Evolutionary conservation across 2,797 vertebrate species (phyloP).

Genomic region (Oryzias sinensis): DNA sequence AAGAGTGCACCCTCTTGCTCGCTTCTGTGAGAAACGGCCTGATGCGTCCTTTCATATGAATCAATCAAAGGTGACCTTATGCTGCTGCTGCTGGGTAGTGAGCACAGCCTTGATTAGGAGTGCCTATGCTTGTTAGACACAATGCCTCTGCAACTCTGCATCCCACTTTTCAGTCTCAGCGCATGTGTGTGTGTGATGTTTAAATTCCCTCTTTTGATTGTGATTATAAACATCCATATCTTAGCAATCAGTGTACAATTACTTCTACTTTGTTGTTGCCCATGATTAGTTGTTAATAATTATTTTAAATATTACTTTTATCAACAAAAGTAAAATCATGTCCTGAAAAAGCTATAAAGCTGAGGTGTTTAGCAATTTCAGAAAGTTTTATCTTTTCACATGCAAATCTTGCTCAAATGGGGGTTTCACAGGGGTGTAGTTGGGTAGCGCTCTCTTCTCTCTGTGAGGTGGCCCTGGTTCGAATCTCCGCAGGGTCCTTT

Average conservation of each 20-base stretch:
- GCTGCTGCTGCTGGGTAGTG: conserved; percentile 41
- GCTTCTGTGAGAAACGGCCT: conserved; percentile 7
- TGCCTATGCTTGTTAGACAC: conserved; percentile 49
- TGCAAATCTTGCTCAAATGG: too few relatives aligned
- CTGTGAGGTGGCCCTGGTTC: too few relatives aligned
- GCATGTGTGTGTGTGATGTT: neutral
- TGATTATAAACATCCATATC: conserved; percentile 27
- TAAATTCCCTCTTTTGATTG: conserved; percentile 35
- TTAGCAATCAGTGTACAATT: conserved; percentile 36
- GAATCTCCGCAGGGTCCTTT: too few relatives aligned
- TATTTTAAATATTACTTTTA: too few relatives aligned
- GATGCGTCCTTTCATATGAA: conserved; percentile 47
- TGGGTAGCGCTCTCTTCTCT: too few relatives aligned
- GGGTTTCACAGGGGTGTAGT: too few relatives aligned
- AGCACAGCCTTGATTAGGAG: conserved; percentile 57
- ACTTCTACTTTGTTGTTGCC: neutral
- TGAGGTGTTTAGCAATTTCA: too few relatives aligned
- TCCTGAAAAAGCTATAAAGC: too few relatives aligned
- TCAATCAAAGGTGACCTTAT: conserved; percentile 69
- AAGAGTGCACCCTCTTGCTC: too few relatives aligned
- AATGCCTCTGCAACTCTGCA: conserved; percentile 37
- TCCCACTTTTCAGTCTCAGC: conserved; percentile 50
- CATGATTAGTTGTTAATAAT: too few relatives aligned
- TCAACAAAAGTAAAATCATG: too few relatives aligned
- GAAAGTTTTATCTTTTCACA: too few relatives aligned